phyloP scores from a whole-genome alignment of 2,113 vertebrate species.

The Gorsachius goisagi region DNA sequence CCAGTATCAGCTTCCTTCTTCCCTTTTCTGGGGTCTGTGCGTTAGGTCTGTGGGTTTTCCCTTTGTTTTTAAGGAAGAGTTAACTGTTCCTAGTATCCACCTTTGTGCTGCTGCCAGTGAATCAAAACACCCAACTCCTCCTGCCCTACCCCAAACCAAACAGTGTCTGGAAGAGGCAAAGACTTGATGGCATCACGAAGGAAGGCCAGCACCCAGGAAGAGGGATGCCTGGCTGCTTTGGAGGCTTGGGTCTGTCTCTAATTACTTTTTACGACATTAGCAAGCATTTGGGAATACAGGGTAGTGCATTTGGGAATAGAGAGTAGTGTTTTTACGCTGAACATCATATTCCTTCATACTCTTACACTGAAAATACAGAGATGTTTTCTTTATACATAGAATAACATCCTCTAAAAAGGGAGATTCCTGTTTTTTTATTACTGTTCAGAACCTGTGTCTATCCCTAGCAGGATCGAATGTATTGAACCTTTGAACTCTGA shows the following conservation, averaged over 20 bases:
- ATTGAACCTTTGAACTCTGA: background rate
- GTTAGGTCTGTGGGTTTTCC: background rate
- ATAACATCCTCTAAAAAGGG: background rate
- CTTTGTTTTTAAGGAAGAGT: background rate
- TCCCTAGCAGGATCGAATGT: background rate
- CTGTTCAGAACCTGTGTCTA: background rate
- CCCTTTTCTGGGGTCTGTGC: background rate
- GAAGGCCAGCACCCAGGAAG: background rate
- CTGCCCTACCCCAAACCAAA: background rate
- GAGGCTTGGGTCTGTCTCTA: background rate
- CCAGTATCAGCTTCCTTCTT: background rate
- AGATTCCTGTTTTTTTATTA: background rate
- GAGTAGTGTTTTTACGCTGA: background rate
- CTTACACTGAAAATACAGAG: background rate
- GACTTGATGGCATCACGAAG: background rate
- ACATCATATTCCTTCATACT: background rate
- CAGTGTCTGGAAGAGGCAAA: background rate
- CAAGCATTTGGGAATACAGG: background rate
- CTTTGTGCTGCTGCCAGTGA: background rate
- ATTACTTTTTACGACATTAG: background rate
- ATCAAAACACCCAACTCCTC: background rate
- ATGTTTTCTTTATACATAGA: background rate
- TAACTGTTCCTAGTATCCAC: background rate
- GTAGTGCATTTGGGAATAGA: background rate
- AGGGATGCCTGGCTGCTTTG: background rate